Evolutionary conservation across 2,113 vertebrate species (phyloP), one percentile per base, ranked within the genome.

Genomic region (Megalops atlanticus): DNA sequence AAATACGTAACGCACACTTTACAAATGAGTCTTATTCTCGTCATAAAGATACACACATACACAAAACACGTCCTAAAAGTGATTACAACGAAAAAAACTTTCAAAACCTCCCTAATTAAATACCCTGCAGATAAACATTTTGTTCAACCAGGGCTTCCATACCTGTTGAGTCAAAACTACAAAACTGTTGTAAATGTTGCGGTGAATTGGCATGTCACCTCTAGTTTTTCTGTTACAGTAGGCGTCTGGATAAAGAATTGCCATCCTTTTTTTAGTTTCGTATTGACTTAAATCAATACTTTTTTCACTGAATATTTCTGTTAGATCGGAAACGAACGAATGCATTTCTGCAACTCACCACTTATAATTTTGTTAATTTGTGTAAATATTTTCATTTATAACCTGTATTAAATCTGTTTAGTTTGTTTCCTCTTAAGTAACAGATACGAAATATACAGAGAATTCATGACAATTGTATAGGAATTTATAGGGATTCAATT

Each of bases 131-230:
- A 45, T 31, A 31, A 31, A 64, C 39, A n/a, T 2, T 11, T 1
- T 1, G 33, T 38, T 72, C 45, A 43, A 18, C 70, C 47, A 36
- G 31, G 39, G 40, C 21, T 74, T 74, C 41, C 41, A 80, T 31
- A 80, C 79, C 45, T 74, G 79, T 80, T 31, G 47, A 74, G 45
- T 54, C 33, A 40, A 24, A 70, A 27, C 35, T 39, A 38, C 43
- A 74, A 35, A 72, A 18, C 27, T 71, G 41, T 24, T 41, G n/a
- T 41, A 47, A 31, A 33, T 16, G 7, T 16, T 38, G 40, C 21
- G 43, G 18, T 69, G 16, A 58, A 12, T 40, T 41, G 3, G 15
- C 18, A 8, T 49, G 49, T 31, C 36, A 31, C 4, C 24, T 15
- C 24, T 47, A 45, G 40, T 45, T 77, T 54, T 38, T n/a, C 27